phyloP scores from a whole-genome alignment of 2,113 vertebrate genomes.

The Gila orcuttii region DNA sequence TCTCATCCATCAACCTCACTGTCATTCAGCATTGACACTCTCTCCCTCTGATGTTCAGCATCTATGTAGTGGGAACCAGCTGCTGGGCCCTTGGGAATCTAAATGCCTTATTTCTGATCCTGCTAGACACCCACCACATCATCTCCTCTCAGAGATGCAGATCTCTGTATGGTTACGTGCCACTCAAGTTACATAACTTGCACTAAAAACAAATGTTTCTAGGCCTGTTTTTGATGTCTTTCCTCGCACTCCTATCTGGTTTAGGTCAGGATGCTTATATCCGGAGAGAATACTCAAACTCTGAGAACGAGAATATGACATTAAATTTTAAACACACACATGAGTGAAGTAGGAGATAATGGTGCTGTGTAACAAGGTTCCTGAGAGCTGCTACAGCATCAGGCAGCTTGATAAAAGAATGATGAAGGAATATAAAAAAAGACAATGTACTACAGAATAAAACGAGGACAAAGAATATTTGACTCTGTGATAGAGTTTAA shows the following conservation, averaged over 20 bases:
- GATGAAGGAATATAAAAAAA: constrained; percentile 27
- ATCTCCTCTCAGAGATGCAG: constrained; percentile 20
- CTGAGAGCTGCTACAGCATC: not conserved
- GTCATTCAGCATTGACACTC: constrained; percentile 15
- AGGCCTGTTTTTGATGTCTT: constrained; percentile 13
- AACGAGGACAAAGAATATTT: not conserved
- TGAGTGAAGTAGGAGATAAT: constrained; percentile 3
- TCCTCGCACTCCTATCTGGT: not conserved
- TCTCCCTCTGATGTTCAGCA: not conserved
- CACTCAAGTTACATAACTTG: constrained; percentile 5
- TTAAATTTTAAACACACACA: constrained; percentile 26
- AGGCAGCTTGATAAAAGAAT: constrained; percentile 33
- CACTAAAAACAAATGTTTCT: not conserved
- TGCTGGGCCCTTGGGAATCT: not conserved
- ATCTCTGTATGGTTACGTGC: not conserved
- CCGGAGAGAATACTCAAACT: not conserved
- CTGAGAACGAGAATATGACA: constrained; percentile 32
- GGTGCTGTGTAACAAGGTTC: not conserved
- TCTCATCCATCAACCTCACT: not conserved
- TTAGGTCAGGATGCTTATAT: not conserved
- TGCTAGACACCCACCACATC: constrained; percentile 23
- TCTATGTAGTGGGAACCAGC: not conserved
- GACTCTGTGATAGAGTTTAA: not conserved
- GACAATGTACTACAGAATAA: not conserved
- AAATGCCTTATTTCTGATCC: constrained; percentile 14